Evolutionary conservation across 1,140 invertebrate genomes (phyloP).

Genomic region (Pseudomyrmex dendroicus): DNA sequence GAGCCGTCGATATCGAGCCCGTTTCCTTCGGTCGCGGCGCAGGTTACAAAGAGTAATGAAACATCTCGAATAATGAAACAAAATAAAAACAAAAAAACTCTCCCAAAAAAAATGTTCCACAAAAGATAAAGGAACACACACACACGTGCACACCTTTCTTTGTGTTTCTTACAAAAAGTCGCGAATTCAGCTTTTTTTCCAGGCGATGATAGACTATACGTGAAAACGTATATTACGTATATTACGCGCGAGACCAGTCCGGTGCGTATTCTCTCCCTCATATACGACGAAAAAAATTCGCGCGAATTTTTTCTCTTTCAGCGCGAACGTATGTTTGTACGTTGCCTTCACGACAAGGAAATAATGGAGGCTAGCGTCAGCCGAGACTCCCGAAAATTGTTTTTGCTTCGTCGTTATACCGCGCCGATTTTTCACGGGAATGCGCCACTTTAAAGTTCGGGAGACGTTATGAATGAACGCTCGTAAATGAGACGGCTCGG

Average conservation of each 20-base stretch:
- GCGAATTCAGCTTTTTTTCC: constrained; percentile 18
- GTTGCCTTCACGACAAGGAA: constrained; percentile 24
- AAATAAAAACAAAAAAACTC: constrained; percentile 22
- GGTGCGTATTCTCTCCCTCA: not conserved
- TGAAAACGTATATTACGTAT: no score
- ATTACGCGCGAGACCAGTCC: constrained; percentile 13
- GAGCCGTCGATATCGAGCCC: constrained; percentile 32
- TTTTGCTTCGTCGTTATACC: constrained; percentile 19
- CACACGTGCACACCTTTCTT: not conserved
- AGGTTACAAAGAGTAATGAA: constrained; percentile 56
- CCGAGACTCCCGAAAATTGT: constrained; percentile 39
- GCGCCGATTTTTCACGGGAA: constrained; percentile 50
- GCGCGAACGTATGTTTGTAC: constrained; percentile 1
- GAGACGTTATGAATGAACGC: constrained; percentile 50
- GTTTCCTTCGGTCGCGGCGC: not conserved
- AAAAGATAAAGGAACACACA: constrained; percentile 30
- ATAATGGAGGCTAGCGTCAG: constrained; percentile 25
- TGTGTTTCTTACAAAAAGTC: constrained; percentile 40
- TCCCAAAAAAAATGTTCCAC: not conserved
- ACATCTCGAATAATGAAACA: constrained; percentile 48
- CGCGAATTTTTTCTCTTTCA: constrained; percentile 43
- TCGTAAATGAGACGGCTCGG: constrained; percentile 36
- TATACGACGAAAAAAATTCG: constrained; percentile 43
- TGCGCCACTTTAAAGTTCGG: constrained; percentile 49
- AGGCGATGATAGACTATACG: not conserved